Percentiles rank a stretch among this genome's conserved stretches.
phyloP scores from a whole-genome alignment of 1,140 invertebrate species.

The Paramacrobiotus metropolitanus region DNA sequence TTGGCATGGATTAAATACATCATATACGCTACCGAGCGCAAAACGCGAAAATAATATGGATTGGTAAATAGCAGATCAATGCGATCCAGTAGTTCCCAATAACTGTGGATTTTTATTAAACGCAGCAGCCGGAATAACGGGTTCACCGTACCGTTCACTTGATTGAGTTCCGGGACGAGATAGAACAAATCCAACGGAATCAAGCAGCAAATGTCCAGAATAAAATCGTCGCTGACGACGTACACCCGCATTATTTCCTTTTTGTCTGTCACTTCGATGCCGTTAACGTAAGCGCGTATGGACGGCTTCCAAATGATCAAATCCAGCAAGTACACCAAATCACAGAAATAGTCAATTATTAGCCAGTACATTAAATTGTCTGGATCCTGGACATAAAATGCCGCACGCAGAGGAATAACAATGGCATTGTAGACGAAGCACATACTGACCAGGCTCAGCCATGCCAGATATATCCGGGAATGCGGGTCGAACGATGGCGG shows the following conservation, averaged over 20 bases:
- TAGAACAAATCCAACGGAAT: conserved; percentile 58
- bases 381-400: conserved; percentile 56
- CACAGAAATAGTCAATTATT: conserved; percentile 46
- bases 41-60: conserved; percentile 41
- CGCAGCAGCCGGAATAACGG: conserved; percentile 48
- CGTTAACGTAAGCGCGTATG: not conserved
- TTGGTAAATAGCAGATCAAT: conserved; percentile 44
- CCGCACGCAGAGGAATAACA: conserved; percentile 50
- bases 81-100: conserved; percentile 69
- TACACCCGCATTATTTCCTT: not conserved
- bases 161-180: conserved; percentile 34
- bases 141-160: conserved; percentile 15
- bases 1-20: conserved; percentile 82
- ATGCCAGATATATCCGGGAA: conserved; percentile 39
- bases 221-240: not conserved
- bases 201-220: conserved; percentile 42
- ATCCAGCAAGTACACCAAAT: conserved; percentile 61
- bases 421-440: conserved; percentile 67
- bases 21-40: conserved; percentile 68
- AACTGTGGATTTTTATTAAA: conserved; percentile 55
- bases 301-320: conserved; percentile 48
- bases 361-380: conserved; percentile 47
- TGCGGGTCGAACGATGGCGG: not conserved
- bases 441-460: conserved; percentile 52
- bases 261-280: not conserved